Percentiles rank a stretch among this genome's conserved stretches.
phyloP scores from a whole-genome alignment of 1,140 invertebrate genomes.

The Drosophila santomea region DNA sequence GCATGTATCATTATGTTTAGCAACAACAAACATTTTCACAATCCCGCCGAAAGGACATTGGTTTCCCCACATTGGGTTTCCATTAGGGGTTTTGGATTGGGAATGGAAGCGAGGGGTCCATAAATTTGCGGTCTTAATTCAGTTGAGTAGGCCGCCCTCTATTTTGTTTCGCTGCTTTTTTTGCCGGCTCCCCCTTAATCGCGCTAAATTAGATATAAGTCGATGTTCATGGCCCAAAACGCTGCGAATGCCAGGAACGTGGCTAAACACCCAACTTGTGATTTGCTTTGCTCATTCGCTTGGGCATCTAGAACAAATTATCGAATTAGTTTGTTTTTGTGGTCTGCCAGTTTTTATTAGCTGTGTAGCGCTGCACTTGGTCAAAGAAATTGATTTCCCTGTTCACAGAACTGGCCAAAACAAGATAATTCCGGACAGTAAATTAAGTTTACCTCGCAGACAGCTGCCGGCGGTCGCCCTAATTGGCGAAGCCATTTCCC shows the following conservation, averaged over 20 bases:
- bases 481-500: slow-evolving; percentile 22
- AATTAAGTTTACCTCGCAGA: slow-evolving; percentile 30
- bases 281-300: slow-evolving; percentile 37
- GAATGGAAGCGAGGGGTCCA: slow-evolving; percentile 36
- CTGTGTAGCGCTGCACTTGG: slow-evolving; percentile 66
- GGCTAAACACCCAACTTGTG: slow-evolving; percentile 21
- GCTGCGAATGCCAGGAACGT: slow-evolving; percentile 12
- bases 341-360: slow-evolving; percentile 65
- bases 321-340: slow-evolving; percentile 68
- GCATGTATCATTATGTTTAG: neutral
- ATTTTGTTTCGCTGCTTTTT: slow-evolving; percentile 43
- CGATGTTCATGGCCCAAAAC: slow-evolving; percentile 16
- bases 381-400: slow-evolving; percentile 52
- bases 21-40: neutral
- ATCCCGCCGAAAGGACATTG: slow-evolving; percentile 37
- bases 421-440: slow-evolving; percentile 37
- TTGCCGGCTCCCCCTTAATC: slow-evolving; percentile 24
- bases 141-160: slow-evolving; percentile 52
- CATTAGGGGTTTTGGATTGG: neutral
- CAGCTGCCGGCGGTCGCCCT: slow-evolving; percentile 22
- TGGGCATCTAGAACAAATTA: slow-evolving; percentile 61
- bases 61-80: slow-evolving; percentile 30
- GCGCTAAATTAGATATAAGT: slow-evolving; percentile 48
- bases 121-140: slow-evolving; percentile 73
- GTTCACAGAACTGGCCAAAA: slow-evolving; percentile 11